Evolutionary conservation across 2,113 vertebrate genomes (phyloP).

Genomic region (Cygnus atratus): DNA sequence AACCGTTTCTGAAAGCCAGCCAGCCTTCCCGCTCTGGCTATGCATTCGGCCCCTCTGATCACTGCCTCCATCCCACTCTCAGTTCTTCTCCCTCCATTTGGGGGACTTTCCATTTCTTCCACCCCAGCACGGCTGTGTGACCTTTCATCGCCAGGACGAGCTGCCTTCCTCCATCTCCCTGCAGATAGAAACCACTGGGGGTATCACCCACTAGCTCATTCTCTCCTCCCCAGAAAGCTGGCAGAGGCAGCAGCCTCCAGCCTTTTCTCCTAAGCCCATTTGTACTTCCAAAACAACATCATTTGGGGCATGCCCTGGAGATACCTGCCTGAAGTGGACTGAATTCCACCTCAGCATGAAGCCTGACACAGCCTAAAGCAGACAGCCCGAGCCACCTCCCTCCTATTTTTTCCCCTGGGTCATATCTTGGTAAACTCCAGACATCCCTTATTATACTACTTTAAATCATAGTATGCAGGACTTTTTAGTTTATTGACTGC

Average conservation of each 20-base stretch:
- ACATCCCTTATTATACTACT: not conserved
- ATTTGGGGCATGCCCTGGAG: not conserved
- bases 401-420: slow-evolving; percentile 1
- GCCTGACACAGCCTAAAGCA: not conserved
- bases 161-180: not conserved
- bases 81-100: not conserved
- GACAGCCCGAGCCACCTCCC: not conserved
- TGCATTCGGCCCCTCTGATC: not conserved
- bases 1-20: not conserved
- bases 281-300: not conserved
- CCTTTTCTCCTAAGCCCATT: not conserved
- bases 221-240: not conserved
- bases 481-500: slow-evolving; percentile 17
- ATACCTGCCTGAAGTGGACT: not conserved
- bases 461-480: slow-evolving; percentile 10
- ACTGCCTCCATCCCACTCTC: not conserved
- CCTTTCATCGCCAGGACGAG: rapidly evolving
- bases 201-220: not conserved
- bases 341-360: not conserved
- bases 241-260: not conserved
- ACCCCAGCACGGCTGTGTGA: not conserved
- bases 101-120: not conserved
- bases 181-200: not conserved
- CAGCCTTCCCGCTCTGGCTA: not conserved
- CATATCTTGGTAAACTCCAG: not conserved